Evolutionary conservation across 2,888 invertebrate species (phyloP).

Genomic region (Silvanus unidentatus): DNA sequence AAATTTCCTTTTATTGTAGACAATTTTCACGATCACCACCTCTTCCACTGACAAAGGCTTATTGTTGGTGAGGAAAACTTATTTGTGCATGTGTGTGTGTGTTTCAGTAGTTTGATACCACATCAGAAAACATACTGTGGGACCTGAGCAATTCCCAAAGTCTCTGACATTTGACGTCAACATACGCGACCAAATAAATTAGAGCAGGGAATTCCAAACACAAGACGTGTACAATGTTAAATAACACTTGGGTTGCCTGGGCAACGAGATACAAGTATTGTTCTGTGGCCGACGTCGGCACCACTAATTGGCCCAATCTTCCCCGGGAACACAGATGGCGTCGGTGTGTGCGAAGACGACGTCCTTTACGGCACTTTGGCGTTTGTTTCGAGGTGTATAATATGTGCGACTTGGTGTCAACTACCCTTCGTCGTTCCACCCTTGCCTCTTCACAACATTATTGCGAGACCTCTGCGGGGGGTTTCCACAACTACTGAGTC

Average conservation of each 20-base stretch:
- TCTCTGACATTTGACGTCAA: slow-evolving; percentile 38
- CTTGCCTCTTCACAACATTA: no score
- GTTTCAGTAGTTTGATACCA: slow-evolving; percentile 15
- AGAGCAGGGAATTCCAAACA: slow-evolving; percentile 32
- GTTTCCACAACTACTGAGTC: no score
- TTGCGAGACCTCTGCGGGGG: no score
- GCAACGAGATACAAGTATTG: slow-evolving; percentile 12
- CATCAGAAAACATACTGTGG: slow-evolving; percentile 44
- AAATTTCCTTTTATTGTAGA: slow-evolving; percentile 12
- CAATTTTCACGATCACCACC: neutral
- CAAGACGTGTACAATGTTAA: neutral
- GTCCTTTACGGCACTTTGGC: slow-evolving; percentile 29
- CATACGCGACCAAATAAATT: slow-evolving; percentile 38
- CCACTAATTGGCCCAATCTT: slow-evolving; percentile 24
- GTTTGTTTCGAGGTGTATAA: slow-evolving; percentile 21
- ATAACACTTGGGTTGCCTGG: no score
- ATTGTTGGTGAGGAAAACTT: no score
- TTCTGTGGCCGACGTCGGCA: slow-evolving; percentile 20
- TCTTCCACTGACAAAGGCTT: neutral
- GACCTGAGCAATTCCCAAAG: slow-evolving; percentile 39
- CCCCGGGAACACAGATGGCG: slow-evolving; percentile 19
- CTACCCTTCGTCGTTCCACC: no score
- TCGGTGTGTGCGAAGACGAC: no score
- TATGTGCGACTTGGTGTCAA: no score
- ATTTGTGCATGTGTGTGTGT: no score